These are phyloP conservation scores for Euleptes europaea DNA, from an alignment of 2,113 vertebrate species.

Conservation along the genomic window DNA sequence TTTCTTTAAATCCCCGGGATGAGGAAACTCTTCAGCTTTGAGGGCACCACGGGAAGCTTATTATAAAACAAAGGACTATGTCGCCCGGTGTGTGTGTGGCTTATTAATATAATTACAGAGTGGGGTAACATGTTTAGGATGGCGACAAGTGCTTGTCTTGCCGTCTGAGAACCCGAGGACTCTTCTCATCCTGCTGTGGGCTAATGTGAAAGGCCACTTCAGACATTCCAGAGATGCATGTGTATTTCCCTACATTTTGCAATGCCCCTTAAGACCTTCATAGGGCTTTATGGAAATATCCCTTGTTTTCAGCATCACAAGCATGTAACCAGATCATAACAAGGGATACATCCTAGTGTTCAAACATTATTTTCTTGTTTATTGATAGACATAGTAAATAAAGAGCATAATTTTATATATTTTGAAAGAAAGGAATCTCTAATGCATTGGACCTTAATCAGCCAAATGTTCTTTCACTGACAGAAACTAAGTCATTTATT, in stretches of 20 bases:
- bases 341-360: background rate
- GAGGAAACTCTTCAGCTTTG: background rate
- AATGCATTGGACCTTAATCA: background rate
- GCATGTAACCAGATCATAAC: background rate
- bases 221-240: background rate
- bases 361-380: background rate
- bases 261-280: background rate
- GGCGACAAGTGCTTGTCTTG: background rate
- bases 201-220: background rate
- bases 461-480: background rate
- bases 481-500: background rate
- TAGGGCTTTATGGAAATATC: background rate
- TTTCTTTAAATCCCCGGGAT: background rate
- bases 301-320: background rate
- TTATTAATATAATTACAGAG: background rate
- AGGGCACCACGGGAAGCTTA: background rate
- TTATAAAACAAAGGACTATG: background rate
- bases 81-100: background rate
- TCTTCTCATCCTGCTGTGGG: background rate
- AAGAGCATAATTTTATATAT: too few species aligned
- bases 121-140: background rate
- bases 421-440: background rate
- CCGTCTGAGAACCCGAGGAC: background rate
- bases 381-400: too few species aligned
- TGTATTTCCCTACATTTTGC: background rate